Evolutionary conservation across 2,888 invertebrate species (phyloP).

Genomic region (Diaprepes abbreviatus): DNA sequence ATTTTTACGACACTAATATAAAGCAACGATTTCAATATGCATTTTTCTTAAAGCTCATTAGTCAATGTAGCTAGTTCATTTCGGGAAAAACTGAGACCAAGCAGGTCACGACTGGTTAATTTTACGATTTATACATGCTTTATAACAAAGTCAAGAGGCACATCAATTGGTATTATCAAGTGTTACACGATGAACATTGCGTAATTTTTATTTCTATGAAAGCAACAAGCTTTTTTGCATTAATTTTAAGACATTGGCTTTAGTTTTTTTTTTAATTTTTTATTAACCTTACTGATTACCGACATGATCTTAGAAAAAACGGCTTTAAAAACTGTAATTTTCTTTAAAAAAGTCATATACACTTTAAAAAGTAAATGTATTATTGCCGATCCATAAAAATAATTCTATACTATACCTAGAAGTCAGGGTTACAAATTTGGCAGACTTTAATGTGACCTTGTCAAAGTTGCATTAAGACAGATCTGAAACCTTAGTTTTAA

Average conservation of each 20-base stretch:
- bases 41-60: slow-evolving; percentile 56
- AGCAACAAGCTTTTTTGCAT: slow-evolving; percentile 47
- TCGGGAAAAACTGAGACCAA: slow-evolving; percentile 60
- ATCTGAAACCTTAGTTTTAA: slow-evolving; percentile 32
- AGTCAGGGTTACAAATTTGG: slow-evolving; percentile 56
- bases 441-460: slow-evolving; percentile 59
- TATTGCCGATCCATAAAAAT: slow-evolving; percentile 58
- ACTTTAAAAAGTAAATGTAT: slow-evolving; percentile 52
- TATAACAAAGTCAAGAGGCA: slow-evolving; percentile 63
- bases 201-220: slow-evolving; percentile 42
- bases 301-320: slow-evolving; percentile 36
- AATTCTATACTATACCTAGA: slow-evolving; percentile 52
- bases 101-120: slow-evolving; percentile 60
- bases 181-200: slow-evolving; percentile 58
- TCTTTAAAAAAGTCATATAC: slow-evolving; percentile 51
- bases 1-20: slow-evolving; percentile 20
- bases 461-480: slow-evolving; percentile 55
- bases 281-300: slow-evolving; percentile 20
- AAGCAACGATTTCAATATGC: slow-evolving; percentile 27
- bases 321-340: slow-evolving; percentile 42
- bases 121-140: slow-evolving; percentile 51
- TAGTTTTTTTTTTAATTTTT: slow-evolving; percentile 6
- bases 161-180: slow-evolving; percentile 65
- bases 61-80: slow-evolving; percentile 56
- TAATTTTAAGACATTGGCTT: slow-evolving; percentile 40